phyloP scores from a whole-genome alignment of 2,888 invertebrate genomes.

The Petrophora chlorosata region DNA sequence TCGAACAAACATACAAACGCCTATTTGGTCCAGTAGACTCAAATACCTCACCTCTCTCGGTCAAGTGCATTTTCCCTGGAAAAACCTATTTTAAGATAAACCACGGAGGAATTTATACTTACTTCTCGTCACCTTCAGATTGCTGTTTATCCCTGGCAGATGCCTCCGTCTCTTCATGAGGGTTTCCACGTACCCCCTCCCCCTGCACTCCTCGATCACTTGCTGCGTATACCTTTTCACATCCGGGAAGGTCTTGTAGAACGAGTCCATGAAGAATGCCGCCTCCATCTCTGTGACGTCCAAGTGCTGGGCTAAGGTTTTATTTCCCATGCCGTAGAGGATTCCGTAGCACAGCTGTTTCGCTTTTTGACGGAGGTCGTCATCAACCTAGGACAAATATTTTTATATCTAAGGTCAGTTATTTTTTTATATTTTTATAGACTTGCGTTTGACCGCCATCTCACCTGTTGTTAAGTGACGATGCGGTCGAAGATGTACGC shows the following conservation, averaged over 20 bases:
- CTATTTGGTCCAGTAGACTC: too few relatives aligned
- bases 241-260: constrained; percentile 90
- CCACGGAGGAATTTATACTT: too few relatives aligned
- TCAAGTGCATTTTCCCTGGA: too few relatives aligned
- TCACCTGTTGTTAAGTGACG: too few relatives aligned
- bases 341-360: constrained; percentile 98
- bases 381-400: constrained; percentile 84
- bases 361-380: constrained; percentile 91
- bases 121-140: constrained; percentile 84
- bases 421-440: too few relatives aligned
- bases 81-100: too few relatives aligned
- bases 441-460: too few relatives aligned
- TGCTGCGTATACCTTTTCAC: constrained; percentile 84
- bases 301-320: constrained; percentile 90
- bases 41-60: too few relatives aligned
- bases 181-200: constrained; percentile 92
- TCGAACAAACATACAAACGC: too few relatives aligned
- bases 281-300: constrained; percentile 92
- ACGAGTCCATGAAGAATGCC: constrained; percentile 89
- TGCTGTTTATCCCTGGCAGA: constrained; percentile 89
- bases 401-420: not conserved
- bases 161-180: constrained; percentile 90
- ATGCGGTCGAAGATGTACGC: too few relatives aligned
- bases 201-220: constrained; percentile 85
- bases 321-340: constrained; percentile 97